Conservation (phyloP, 2,888 invertebrate genomes). For the Mycalesis mineus region DNA sequence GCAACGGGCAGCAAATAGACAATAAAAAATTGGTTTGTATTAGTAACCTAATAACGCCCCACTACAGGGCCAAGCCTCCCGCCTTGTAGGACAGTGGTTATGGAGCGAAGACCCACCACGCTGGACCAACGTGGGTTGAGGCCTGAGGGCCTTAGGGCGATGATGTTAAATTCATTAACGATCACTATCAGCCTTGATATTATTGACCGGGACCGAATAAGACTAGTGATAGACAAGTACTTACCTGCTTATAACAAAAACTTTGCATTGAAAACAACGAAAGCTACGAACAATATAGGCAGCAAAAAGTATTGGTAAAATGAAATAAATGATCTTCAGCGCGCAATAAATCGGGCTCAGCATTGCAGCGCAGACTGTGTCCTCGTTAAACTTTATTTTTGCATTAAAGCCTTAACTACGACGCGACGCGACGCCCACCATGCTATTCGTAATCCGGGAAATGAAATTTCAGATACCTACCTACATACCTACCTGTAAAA, state of each 20-base stretch:
- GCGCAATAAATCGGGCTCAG: constrained; percentile 69
- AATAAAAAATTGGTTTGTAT: too few species aligned
- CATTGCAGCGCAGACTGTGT: constrained; percentile 64
- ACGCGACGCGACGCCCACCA: constrained; percentile 48
- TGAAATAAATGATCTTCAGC: constrained; percentile 54
- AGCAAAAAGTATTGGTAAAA: constrained; percentile 51
- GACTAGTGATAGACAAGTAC: too few species aligned
- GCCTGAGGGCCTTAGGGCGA: too few species aligned
- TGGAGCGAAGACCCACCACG: too few species aligned
- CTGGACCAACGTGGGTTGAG: too few species aligned
- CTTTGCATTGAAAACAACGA: constrained; percentile 30
- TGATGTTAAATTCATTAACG: too few species aligned
- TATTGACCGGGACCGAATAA: too few species aligned
- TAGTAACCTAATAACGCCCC: too few species aligned
- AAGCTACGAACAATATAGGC: constrained; percentile 34
- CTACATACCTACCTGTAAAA: constrained; percentile 37
- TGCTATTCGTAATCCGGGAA: constrained; percentile 52
- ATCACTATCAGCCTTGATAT: too few species aligned
- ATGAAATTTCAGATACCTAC: constrained; percentile 40
- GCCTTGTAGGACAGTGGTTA: too few species aligned
- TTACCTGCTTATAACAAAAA: constrained; percentile 14
- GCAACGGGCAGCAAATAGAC: too few species aligned
- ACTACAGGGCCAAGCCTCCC: too few species aligned
- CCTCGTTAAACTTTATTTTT: constrained; percentile 75
- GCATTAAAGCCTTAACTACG: constrained; percentile 72